These are phyloP conservation scores for Brotula barbata DNA, from an alignment of 2,797 vertebrate genomes.

Conservation along the genomic window DNA sequence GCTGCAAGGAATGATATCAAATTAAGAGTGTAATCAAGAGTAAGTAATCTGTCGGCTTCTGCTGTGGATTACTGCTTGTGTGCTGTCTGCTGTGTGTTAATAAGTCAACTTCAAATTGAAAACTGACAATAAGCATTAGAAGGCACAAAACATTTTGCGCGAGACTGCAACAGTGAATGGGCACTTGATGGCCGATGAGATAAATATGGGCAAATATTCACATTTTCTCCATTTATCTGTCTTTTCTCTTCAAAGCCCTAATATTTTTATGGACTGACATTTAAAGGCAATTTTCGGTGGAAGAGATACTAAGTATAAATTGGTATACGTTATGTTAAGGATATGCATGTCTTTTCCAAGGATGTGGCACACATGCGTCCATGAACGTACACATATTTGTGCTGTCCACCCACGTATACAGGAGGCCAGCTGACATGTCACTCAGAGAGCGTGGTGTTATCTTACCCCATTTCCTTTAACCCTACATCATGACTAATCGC, in stretches of 20 bases:
- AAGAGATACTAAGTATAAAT: conserved; percentile 25
- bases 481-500: conserved; percentile 80
- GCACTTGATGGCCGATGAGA: conserved; percentile 62
- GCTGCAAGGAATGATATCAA: conserved; percentile 67
- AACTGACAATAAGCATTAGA: conserved; percentile 71
- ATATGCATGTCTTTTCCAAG: conserved; percentile 27
- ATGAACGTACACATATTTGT: conserved; percentile 20
- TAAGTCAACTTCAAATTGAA: conserved; percentile 59
- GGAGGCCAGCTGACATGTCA: conserved; percentile 78
- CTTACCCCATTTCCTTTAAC: conserved; percentile 80
- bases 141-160: conserved; percentile 68
- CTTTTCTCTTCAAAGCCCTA: conserved; percentile 26
- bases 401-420: conserved; percentile 51
- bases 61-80: conserved; percentile 61
- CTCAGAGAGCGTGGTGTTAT: conserved; percentile 73
- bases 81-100: conserved; percentile 68
- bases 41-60: conserved; percentile 39
- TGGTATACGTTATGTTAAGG: conserved; percentile 30
- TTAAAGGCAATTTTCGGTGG: conserved; percentile 11
- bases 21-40: conserved; percentile 55
- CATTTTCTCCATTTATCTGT: conserved; percentile 18
- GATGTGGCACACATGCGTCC: conserved; percentile 29
- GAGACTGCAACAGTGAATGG: conserved; percentile 62
- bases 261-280: conserved; percentile 18
- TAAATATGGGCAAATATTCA: conserved; percentile 39